Evolutionary conservation across 2,888 invertebrate genomes (phyloP), one percentile per base, ranked within the genome.

Genomic region (Papilio elwesi): DNA sequence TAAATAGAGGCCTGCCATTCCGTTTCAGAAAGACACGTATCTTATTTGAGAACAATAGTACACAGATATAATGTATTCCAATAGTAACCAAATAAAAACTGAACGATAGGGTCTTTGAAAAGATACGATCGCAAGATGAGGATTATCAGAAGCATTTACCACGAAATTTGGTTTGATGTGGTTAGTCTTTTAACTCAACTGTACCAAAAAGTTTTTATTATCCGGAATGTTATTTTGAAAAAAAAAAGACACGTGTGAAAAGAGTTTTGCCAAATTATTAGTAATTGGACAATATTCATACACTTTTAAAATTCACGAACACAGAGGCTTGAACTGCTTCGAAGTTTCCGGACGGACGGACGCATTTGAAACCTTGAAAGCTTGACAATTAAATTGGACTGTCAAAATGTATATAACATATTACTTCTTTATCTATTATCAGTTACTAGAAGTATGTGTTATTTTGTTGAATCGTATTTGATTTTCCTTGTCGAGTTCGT

Each of bases 1-100:
- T 78, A 78, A 78, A 77, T 78, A 71, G 76, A 55, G 65, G 13
- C 59, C 67, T 69, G 75, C 76, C 78, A 71, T 66, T 71, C 53
- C 26, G 16, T 38, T 66, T 15, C 15, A 16, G 51, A 47, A 68
- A 38, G 55, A 43, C 15, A 62, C 59, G 57, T 43, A 62, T 62
- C 15, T 43, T 43, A 62, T 62, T 38, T 43, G 43, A 43, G n/a
- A 62, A 62, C 43, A 43, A 43, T 43, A 62, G 43, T 43, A 62
- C 43, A 0, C 36, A 57, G 57, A 55, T 55, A 55, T 11, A 15
- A n/a, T 11, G 38, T 62, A 62, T 15, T 62, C 43, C 59, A 62
- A 62, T 43, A 6, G 0, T 15, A 43, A 43, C 3, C 11, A 0
- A 43, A 43, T 59, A n/a, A 43, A 5, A 43, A 43, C 43, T 6